Conservation (phyloP, 2,797 vertebrate species). For the Eospalax fontanierii region DNA sequence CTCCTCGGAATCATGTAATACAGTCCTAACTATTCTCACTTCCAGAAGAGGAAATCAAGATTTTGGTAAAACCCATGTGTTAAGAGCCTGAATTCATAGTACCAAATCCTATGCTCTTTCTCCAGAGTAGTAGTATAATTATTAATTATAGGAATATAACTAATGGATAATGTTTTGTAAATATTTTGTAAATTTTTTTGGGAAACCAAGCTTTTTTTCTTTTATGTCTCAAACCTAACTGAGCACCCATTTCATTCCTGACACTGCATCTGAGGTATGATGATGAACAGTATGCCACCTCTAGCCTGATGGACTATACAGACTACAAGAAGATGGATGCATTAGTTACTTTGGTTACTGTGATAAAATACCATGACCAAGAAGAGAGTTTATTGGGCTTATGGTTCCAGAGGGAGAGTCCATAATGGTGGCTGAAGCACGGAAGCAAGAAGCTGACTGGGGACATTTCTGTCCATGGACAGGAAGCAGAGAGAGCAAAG, state of each 20-base stretch:
- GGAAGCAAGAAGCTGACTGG: no score
- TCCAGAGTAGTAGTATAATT: no score
- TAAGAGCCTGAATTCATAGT: neutral
- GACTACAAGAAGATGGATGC: neutral
- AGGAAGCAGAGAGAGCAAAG: no score
- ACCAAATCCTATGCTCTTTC: neutral
- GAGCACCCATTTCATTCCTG: neutral
- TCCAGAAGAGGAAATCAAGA: neutral
- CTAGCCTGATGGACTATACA: neutral
- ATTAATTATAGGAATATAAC: no score
- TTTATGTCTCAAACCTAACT: neutral
- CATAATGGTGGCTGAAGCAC: no score
- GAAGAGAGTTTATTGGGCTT: no score
- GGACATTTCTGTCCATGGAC: no score
- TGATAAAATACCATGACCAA: no score
- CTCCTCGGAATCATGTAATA: neutral
- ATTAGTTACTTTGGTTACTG: no score
- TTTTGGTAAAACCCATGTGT: neutral
- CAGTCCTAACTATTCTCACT: neutral
- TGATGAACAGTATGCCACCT: neutral
- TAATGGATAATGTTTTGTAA: neutral
- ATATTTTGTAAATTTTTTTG: constrained; percentile 8
- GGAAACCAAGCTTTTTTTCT: neutral
- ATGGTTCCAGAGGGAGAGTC: no score
- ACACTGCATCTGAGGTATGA: neutral